Evolutionary conservation across 2,113 vertebrate species (phyloP), one percentile per base, ranked within the genome.

Genomic region (Mobula hypostoma): DNA sequence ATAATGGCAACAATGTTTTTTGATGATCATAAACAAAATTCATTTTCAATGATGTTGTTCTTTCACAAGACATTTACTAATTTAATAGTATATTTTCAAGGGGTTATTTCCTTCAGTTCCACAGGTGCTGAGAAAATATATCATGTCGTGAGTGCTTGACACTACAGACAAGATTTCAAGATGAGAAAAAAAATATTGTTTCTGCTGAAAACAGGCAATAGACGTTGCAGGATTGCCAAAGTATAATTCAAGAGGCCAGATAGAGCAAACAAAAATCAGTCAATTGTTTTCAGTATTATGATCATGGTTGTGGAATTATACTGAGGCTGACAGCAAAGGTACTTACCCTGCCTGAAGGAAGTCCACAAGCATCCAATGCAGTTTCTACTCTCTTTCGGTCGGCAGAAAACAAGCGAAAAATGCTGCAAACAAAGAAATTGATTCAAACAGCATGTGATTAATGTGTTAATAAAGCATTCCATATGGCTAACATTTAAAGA

Each of bases 371-470:
- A 95, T 99, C 99, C 96, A 99, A 95, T 0, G 98, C 98, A 0
- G 98, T 99, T 96, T 99, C 99, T 48, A 99, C 98, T 76, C 98
- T 96, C 94, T 99, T 99, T 96, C 98, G 97, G 96, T 99, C 98
- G n/a, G 98, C 97, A 1, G 98, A 98, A 95, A 99, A 99, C 95
- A 98, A 95, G 95, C 98, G 98, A 96, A 98, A 98, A 95, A 99
- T 97, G 95, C 99, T 99, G 96, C 82, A 94, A 94, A 96, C 94
- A 94, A 95, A 14, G 94, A 15, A 29, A 56, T 19, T 36, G 9
- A 68, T 91, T 91, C 72, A 7, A 56, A 58, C 8, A 32, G 32
- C 7, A 66, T 12, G n/a, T 14, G 29, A 66, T n/a, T 7, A 11
- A 90, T 8, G 21, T 27, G 40, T 56, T 83, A 24, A 83, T 56